A percentile compares a stretch with the other conserved stretches of the same genome.
These are phyloP conservation scores for Drosophila multiciliata DNA, from an alignment of 2,888 invertebrate genomes.

Conservation along the genomic window DNA sequence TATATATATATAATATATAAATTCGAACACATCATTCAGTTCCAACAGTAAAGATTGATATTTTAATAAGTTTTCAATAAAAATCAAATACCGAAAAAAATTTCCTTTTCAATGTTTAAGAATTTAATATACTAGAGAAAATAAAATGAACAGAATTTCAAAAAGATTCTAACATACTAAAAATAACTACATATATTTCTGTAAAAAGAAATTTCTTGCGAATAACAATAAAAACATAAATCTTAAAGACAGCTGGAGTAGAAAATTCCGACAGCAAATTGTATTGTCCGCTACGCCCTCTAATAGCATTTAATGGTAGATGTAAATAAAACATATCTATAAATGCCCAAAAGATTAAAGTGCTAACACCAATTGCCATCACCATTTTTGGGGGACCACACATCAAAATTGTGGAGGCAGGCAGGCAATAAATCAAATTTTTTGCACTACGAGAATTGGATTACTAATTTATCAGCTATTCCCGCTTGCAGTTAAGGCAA, in stretches of 20 bases:
- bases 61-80: background rate
- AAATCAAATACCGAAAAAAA: background rate
- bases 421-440: slow-evolving; percentile 32
- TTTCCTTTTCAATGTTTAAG: background rate
- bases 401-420: slow-evolving; percentile 27
- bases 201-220: background rate
- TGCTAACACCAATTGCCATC: slow-evolving; percentile 13
- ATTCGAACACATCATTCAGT: background rate
- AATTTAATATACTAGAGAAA: too few relatives aligned
- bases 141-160: background rate
- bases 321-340: slow-evolving; percentile 5
- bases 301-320: background rate
- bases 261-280: background rate
- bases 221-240: background rate
- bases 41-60: background rate
- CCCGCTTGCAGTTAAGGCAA: slow-evolving; percentile 56
- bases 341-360: slow-evolving; percentile 1
- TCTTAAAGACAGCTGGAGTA: background rate
- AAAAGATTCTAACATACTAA: too few relatives aligned
- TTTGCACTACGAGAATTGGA: slow-evolving; percentile 6
- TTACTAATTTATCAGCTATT: slow-evolving; percentile 56
- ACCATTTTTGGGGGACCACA: slow-evolving; percentile 1
- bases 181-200: background rate
- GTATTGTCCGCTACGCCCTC: background rate
- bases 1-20: background rate